phyloP scores from a whole-genome alignment of 2,888 invertebrate species.

The Drosophila prolongata region DNA sequence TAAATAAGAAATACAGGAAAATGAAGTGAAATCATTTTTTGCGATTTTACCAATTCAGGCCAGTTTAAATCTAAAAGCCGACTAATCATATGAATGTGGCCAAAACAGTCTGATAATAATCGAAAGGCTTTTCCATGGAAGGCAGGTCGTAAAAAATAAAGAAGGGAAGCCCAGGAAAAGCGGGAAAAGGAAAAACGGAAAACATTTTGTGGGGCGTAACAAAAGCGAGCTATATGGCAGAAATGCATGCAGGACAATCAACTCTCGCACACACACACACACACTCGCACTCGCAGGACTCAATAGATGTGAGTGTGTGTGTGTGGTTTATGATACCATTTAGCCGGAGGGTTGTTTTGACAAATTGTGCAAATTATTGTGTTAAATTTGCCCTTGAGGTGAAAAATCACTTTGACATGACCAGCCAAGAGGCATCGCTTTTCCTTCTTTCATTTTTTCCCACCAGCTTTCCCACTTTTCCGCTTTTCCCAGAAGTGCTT shows the following conservation, averaged over 20 bases:
- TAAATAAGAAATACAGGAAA: not conserved
- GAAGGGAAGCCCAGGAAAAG: conserved; percentile 2
- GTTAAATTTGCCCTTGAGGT: conserved; percentile 81
- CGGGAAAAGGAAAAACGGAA: conserved; percentile 17
- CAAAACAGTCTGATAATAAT: conserved; percentile 23
- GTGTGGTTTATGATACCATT: conserved; percentile 71
- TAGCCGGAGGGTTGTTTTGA: conserved; percentile 79
- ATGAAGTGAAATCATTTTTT: not conserved
- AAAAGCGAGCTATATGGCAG: conserved; percentile 21
- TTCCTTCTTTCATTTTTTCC: conserved; percentile 27
- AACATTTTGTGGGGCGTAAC: conserved; percentile 35
- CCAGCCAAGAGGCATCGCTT: conserved; percentile 47
- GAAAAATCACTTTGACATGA: conserved; percentile 79
- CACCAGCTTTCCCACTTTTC: not conserved
- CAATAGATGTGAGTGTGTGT: conserved; percentile 36
- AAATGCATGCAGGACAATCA: conserved; percentile 54
- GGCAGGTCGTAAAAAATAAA: conserved; percentile 16
- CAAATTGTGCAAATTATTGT: conserved; percentile 82
- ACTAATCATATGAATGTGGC: conserved; percentile 27
- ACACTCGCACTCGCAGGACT: conserved; percentile 10
- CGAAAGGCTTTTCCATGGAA: conserved; percentile 19
- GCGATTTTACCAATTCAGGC: not conserved
- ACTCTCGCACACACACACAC: conserved; percentile 24
- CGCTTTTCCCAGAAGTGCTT: conserved; percentile 26
- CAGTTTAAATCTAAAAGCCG: conserved; percentile 17